A percentile compares a stretch with the other conserved stretches of the same genome.
These are phyloP conservation scores for Oxyscelio sp. DNA, from an alignment of 2,888 invertebrate genomes.

Conservation along the genomic window DNA sequence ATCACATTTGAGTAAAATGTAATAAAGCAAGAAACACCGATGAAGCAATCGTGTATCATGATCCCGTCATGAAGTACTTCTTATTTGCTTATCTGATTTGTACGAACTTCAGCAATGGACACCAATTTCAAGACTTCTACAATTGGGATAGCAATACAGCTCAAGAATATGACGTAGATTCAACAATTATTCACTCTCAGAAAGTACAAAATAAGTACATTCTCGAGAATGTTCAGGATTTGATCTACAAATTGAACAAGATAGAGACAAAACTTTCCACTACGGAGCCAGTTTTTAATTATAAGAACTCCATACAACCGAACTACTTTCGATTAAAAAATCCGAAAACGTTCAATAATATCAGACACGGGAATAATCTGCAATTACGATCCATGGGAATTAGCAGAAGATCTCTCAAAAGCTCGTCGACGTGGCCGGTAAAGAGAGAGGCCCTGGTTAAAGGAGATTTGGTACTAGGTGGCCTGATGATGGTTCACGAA, in stretches of 20 bases:
- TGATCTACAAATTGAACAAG: slow-evolving; percentile 36
- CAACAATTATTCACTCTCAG: slow-evolving; percentile 25
- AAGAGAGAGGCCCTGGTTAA: slow-evolving; percentile 94
- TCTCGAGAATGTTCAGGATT: slow-evolving; percentile 33
- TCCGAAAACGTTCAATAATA: slow-evolving; percentile 51
- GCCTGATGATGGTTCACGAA: slow-evolving; percentile 97
- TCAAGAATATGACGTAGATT: slow-evolving; percentile 26
- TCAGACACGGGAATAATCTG: slow-evolving; percentile 63
- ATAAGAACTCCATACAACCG: slow-evolving; percentile 31
- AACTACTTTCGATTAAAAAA: slow-evolving; percentile 55
- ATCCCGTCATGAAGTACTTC: slow-evolving; percentile 69
- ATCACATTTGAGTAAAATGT: slow-evolving; percentile 2
- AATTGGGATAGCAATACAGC: slow-evolving; percentile 36
- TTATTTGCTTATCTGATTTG: slow-evolving; percentile 60
- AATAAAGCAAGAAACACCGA: slow-evolving; percentile 22
- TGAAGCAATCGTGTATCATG: slow-evolving; percentile 53
- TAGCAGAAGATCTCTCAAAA: slow-evolving; percentile 79
- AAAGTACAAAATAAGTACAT: slow-evolving; percentile 27
- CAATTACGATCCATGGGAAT: slow-evolving; percentile 60
- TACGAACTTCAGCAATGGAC: slow-evolving; percentile 59
- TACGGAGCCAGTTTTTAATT: slow-evolving; percentile 36
- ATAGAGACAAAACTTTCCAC: slow-evolving; percentile 13
- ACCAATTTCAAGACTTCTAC: slow-evolving; percentile 49
- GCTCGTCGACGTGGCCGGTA: slow-evolving; percentile 91
- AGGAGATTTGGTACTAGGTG: slow-evolving; percentile 95